Evolutionary conservation across 2,113 vertebrate species (phyloP).

Genomic region (Gavia stellata): DNA sequence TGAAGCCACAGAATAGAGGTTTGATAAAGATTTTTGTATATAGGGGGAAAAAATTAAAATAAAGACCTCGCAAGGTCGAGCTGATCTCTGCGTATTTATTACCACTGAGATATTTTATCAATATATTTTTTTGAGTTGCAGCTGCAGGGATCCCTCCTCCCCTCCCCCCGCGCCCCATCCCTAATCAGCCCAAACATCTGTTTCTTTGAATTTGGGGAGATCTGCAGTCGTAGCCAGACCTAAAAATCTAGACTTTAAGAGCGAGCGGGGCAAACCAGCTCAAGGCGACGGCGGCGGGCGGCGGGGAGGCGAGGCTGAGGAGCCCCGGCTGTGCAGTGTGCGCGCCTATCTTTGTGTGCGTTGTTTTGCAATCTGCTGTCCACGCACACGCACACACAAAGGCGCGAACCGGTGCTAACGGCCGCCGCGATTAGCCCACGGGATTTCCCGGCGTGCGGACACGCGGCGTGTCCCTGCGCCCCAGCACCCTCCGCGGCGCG

Average conservation of each 20-base stretch:
- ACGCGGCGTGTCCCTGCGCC: background rate
- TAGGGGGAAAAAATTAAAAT: conserved; percentile 64
- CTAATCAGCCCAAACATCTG: conserved; percentile 73
- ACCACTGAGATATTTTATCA: conserved; percentile 70
- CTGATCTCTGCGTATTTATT: conserved; percentile 77
- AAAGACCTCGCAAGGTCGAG: conserved; percentile 88
- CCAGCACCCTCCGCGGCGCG: background rate
- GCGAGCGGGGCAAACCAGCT: background rate
- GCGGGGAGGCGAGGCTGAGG: background rate
- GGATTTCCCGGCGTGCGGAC: background rate
- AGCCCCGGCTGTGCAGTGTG: background rate
- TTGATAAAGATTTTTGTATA: conserved; percentile 96
- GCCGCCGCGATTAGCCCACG: background rate
- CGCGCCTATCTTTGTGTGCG: background rate
- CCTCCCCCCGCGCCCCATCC: conserved; percentile 25
- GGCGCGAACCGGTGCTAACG: background rate
- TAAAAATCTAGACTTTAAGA: background rate
- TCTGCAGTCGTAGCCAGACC: conserved; percentile 43
- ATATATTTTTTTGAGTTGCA: conserved; percentile 71
- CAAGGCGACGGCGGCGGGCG: background rate
- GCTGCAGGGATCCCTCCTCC: conserved; percentile 58
- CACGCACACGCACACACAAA: conserved; percentile 12
- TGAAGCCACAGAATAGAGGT: conserved; percentile 97
- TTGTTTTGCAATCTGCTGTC: background rate
- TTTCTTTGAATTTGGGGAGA: conserved; percentile 62